These are phyloP conservation scores for Oreochromis grahami DNA, from an alignment of 2,797 vertebrate genomes.

Conservation along the genomic window DNA sequence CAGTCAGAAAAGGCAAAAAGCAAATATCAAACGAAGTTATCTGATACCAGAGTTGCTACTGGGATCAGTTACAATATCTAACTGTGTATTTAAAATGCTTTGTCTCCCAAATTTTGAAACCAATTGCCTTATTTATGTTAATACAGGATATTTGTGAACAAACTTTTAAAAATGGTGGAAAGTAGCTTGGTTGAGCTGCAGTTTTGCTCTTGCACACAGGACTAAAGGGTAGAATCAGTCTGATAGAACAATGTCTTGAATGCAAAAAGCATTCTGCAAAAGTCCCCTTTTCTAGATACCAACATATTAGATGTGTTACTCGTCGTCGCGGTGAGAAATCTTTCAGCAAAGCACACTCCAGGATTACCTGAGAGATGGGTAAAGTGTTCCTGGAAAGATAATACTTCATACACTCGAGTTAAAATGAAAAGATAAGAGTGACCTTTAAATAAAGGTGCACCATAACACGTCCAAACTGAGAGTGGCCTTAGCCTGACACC, in stretches of 20 bases:
- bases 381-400: neutral
- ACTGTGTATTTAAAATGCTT: neutral
- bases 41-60: neutral
- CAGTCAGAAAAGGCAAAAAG: neutral
- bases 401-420: neutral
- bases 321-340: fast-evolving
- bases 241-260: neutral
- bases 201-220: neutral
- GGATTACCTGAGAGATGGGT: neutral
- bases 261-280: neutral
- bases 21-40: neutral
- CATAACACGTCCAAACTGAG: neutral
- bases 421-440: neutral
- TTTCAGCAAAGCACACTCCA: neutral
- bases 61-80: neutral
- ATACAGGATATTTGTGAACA: fast-evolving
- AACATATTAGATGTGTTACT: neutral
- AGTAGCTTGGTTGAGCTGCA: neutral
- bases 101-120: neutral
- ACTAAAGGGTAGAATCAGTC: neutral
- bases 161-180: neutral
- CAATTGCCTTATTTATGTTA: neutral
- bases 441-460: neutral
- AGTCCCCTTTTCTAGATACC: neutral
- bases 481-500: neutral